These are phyloP conservation scores for Phalanger gymnotis DNA, from an alignment of 2,797 vertebrate genomes.

Conservation along the genomic window DNA sequence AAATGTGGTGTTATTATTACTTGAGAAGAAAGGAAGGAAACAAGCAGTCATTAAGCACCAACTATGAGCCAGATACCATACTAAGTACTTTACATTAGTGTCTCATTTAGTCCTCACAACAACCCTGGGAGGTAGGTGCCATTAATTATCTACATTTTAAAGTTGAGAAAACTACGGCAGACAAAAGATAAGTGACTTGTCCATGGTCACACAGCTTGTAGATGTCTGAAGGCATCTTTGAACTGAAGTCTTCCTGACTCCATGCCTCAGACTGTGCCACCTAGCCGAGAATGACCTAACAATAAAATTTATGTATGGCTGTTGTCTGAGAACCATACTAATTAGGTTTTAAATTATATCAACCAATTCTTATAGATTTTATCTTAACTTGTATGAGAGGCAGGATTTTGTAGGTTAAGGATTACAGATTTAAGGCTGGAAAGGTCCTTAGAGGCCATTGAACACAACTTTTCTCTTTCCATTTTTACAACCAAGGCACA, in stretches of 20 bases:
- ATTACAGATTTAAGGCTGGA: background rate
- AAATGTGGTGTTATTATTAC: background rate
- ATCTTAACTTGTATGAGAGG: background rate
- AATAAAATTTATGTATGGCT: background rate
- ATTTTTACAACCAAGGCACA: background rate
- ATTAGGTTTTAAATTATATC: background rate
- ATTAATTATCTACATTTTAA: background rate
- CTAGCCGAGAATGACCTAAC: background rate
- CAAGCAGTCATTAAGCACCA: background rate
- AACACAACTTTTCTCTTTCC: background rate
- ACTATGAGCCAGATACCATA: background rate
- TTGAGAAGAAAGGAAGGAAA: background rate
- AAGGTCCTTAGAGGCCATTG: background rate
- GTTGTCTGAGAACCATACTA: background rate
- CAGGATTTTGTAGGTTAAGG: background rate
- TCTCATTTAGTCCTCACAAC: slow-evolving; percentile 9
- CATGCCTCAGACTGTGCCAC: background rate
- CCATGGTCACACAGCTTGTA: background rate
- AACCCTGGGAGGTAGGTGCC: background rate
- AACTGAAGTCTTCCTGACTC: background rate
- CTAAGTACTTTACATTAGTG: background rate
- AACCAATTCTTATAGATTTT: background rate
- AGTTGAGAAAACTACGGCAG: background rate
- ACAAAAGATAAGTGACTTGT: background rate
- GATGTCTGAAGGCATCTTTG: background rate